Conservation (phyloP, 2,888 invertebrate genomes). For the Nomada ruficornis region DNA sequence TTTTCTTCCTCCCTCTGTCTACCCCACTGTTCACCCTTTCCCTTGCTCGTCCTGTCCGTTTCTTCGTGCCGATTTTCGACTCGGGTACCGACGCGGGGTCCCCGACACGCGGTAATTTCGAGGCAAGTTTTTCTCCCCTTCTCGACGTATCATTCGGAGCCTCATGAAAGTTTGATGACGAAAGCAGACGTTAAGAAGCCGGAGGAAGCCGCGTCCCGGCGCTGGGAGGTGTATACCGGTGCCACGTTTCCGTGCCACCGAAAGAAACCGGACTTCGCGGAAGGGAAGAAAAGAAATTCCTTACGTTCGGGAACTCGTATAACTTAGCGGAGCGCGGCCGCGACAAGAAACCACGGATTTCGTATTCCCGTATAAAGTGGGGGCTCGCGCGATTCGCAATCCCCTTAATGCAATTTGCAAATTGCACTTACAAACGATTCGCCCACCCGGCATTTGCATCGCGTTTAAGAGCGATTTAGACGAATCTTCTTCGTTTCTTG, state of each 20-base stretch:
- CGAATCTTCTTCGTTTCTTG: slow-evolving; percentile 28
- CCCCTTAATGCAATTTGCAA: slow-evolving; percentile 43
- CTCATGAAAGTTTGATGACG: slow-evolving; percentile 81
- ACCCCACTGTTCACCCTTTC: slow-evolving; percentile 23
- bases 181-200: slow-evolving; percentile 72
- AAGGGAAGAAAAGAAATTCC: slow-evolving; percentile 41
- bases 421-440: slow-evolving; percentile 52
- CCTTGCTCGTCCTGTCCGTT: slow-evolving; percentile 35
- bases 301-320: slow-evolving; percentile 57
- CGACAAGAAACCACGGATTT: slow-evolving; percentile 58
- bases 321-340: slow-evolving; percentile 54
- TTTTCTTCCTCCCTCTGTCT: slow-evolving; percentile 24
- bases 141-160: slow-evolving; percentile 70
- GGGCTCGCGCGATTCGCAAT: slow-evolving; percentile 4
- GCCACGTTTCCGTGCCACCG: slow-evolving; percentile 61
- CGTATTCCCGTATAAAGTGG: slow-evolving; percentile 54
- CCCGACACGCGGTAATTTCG: slow-evolving; percentile 66
- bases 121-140: slow-evolving; percentile 68
- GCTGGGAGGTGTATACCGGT: slow-evolving; percentile 65
- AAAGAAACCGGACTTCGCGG: slow-evolving; percentile 56
- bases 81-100: slow-evolving; percentile 45
- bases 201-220: slow-evolving; percentile 50
- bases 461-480: slow-evolving; percentile 54
- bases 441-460: slow-evolving; percentile 45
- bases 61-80: slow-evolving; percentile 60